Conservation (phyloP, 2,797 vertebrate species). For the Ctenochaetus hawaiiensis region DNA sequence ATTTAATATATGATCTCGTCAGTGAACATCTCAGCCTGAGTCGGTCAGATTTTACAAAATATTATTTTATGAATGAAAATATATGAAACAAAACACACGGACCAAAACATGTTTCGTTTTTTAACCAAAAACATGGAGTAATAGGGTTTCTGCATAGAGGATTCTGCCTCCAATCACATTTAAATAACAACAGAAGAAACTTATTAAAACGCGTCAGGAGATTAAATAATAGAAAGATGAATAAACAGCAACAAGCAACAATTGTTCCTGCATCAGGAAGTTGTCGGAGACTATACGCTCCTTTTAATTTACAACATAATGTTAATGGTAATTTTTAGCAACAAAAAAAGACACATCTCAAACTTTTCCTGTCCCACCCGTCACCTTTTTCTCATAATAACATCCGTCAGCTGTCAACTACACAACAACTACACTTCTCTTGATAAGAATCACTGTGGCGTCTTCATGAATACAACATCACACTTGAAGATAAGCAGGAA, state of each 20-base stretch:
- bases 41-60: neutral
- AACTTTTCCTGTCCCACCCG: slow-evolving; percentile 49
- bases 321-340: slow-evolving; percentile 36
- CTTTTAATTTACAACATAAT: neutral
- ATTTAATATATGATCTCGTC: too few species aligned
- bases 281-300: neutral
- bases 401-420: slow-evolving; percentile 57
- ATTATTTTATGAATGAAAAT: slow-evolving; percentile 4
- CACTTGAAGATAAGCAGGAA: slow-evolving; percentile 47
- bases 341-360: slow-evolving; percentile 32
- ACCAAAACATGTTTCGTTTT: neutral
- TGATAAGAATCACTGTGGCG: slow-evolving; percentile 26
- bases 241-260: neutral
- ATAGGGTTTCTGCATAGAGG: neutral
- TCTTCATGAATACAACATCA: slow-evolving; percentile 33
- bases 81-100: neutral
- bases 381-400: slow-evolving; percentile 52
- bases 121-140: neutral
- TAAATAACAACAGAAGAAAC: neutral
- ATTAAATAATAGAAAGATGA: slow-evolving; percentile 7
- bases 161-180: neutral
- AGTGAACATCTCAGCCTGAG: too few species aligned
- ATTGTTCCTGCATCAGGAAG: neutral
- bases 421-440: slow-evolving; percentile 34
- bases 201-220: neutral